Evolutionary conservation across 2,888 invertebrate species (phyloP).

Genomic region (Bellardia pandia): DNA sequence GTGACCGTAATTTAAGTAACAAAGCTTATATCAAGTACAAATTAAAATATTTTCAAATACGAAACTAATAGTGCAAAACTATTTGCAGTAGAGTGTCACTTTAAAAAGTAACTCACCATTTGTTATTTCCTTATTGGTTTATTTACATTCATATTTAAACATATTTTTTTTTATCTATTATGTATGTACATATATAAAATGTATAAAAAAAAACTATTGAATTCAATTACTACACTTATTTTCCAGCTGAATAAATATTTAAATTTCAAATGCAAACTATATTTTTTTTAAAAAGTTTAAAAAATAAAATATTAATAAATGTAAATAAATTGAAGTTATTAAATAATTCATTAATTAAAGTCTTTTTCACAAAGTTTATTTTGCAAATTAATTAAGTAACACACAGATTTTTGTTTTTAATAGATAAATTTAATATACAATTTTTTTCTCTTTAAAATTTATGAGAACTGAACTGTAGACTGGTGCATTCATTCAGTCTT

Average conservation of each 20-base stretch:
- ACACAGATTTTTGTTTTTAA: conserved; percentile 3
- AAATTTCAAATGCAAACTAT: conserved; percentile 10
- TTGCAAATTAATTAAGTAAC: not conserved
- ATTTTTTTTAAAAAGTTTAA: not conserved
- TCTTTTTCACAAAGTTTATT: not conserved
- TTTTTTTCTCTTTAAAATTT: not conserved
- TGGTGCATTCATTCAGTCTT: not conserved
- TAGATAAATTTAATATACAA: not conserved
- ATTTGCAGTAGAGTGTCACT: not conserved
- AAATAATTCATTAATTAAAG: not conserved
- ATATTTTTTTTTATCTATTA: not conserved
- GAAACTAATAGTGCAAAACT: not conserved
- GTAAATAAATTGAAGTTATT: conserved; percentile 9
- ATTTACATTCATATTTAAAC: conserved; percentile 9
- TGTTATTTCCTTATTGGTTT: conserved; percentile 40
- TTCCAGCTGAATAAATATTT: conserved; percentile 67
- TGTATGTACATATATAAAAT: conserved; percentile 9
- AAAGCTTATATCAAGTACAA: no score
- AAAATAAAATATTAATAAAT: not conserved
- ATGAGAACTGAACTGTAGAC: not conserved
- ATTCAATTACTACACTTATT: conserved; percentile 18
- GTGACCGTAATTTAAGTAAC: no score
- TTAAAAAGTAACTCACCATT: conserved; percentile 1
- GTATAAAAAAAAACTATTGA: conserved; percentile 34
- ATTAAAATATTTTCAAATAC: not conserved